Conservation (phyloP, 2,888 invertebrate genomes). For the Spodoptera exigua region DNA sequence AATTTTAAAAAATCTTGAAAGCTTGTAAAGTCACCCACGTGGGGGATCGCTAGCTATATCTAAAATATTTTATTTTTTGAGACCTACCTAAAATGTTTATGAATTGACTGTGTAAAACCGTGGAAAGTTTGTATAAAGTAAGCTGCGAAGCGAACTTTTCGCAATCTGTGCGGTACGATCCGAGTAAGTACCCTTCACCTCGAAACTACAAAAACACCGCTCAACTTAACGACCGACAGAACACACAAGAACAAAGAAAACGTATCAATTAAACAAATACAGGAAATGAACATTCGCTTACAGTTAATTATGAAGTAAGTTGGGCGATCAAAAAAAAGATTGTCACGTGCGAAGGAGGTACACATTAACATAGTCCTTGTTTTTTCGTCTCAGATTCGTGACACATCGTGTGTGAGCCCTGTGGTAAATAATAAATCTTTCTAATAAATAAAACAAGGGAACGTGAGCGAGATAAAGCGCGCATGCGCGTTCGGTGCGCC, state of each 20-base stretch:
- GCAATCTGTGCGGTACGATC: constrained; percentile 35
- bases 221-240: constrained; percentile 35
- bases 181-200: constrained; percentile 22
- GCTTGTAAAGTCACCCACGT: too few relatives aligned
- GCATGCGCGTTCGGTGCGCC: constrained; percentile 87
- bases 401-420: constrained; percentile 87
- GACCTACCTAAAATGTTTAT: too few relatives aligned
- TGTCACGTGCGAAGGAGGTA: constrained; percentile 81
- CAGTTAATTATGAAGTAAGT: constrained; percentile 67
- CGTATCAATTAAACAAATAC: constrained; percentile 59
- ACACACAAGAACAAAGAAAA: constrained; percentile 56
- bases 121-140: not conserved
- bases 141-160: constrained; percentile 9
- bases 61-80: too few relatives aligned
- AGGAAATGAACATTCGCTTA: constrained; percentile 64
- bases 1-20: too few relatives aligned
- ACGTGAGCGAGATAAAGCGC: constrained; percentile 87
- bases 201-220: constrained; percentile 12
- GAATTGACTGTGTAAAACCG: too few relatives aligned
- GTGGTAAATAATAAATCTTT: constrained; percentile 89
- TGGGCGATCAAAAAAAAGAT: constrained; percentile 73
- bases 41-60: too few relatives aligned
- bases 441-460: constrained; percentile 89
- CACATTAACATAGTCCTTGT: constrained; percentile 85
- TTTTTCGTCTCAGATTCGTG: constrained; percentile 86